Evolutionary conservation across 2,888 invertebrate genomes (phyloP), one percentile per base, ranked within the genome.

Genomic region (Luperina nickerlii): DNA sequence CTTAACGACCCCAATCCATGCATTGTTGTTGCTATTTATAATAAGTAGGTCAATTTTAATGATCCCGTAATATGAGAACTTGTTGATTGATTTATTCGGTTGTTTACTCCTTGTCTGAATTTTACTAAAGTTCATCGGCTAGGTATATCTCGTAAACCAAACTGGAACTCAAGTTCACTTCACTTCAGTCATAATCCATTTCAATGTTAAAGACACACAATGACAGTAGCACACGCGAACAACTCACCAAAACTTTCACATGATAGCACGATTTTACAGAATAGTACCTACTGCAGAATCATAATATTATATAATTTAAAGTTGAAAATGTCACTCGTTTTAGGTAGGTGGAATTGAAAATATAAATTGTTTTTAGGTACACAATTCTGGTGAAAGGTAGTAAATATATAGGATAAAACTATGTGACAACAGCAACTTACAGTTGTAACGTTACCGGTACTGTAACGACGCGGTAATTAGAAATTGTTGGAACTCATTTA

Each of bases 41-140:
- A 74, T 82, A 85, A 85, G 45, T 70, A 88, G 82, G 85, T 88
- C 76, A 87, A 84, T 82, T 84, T 83, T 83, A 86, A 88, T 82
- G 80, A 85, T 84, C 62, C 38, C 63, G 83, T 74, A 74, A 78
- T 66, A 72, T 38, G 70, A 82, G 73, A 78, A 66, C n/a, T 69
- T 65, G 27, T 27, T 75, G 18, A 51, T 80, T 13, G 51, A n/a
- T 32, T 32, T 2, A 32, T 69, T 69, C 5, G 15, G 3, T 54
- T 38, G 15, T 57, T 38, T n/a, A n/a, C 4, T 57, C 4, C 24
- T n/a, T 54, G 24, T 57, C n/a, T 57, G 24, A 57, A 57, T 57
- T n/a, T 57, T n/a, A 57, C 57, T 24, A 57, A 57, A n/a, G 63
- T 65, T 65, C 9, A 7, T 32, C 27, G n/a, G 13, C 27, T 9